phyloP scores from a whole-genome alignment of 1,140 invertebrate species.

The Drosophila sulfurigaster region DNA sequence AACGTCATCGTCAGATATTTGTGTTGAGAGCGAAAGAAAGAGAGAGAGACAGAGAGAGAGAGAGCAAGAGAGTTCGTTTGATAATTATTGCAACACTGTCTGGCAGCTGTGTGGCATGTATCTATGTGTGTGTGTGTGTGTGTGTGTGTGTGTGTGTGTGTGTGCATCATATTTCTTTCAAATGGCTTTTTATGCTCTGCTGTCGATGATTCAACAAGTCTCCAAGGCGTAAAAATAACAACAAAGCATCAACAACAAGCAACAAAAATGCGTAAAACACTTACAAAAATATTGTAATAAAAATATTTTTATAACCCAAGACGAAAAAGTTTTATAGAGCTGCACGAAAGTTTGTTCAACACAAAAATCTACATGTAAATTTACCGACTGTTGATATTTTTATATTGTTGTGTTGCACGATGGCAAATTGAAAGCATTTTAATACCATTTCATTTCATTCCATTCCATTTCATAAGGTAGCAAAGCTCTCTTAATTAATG shows the following conservation, averaged over 20 bases:
- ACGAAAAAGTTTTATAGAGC: slow-evolving; percentile 37
- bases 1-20: slow-evolving; percentile 33
- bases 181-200: slow-evolving; percentile 58
- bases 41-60: background rate
- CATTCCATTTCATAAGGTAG: slow-evolving; percentile 37
- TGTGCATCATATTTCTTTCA: slow-evolving; percentile 60
- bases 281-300: slow-evolving; percentile 57
- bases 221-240: slow-evolving; percentile 64
- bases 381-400: slow-evolving; percentile 7
- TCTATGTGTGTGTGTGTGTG: slow-evolving; percentile 19
- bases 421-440: slow-evolving; percentile 41
- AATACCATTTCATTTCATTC: slow-evolving; percentile 17
- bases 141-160: slow-evolving; percentile 28
- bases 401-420: slow-evolving; percentile 11
- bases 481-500: slow-evolving; percentile 37
- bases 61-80: slow-evolving; percentile 16
- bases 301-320: slow-evolving; percentile 46
- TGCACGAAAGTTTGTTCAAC: slow-evolving; percentile 14
- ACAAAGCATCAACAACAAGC: slow-evolving; percentile 45
- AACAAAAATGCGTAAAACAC: slow-evolving; percentile 42
- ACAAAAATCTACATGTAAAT: slow-evolving; percentile 29
- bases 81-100: slow-evolving; percentile 70
- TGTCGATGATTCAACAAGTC: slow-evolving; percentile 68
- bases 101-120: slow-evolving; percentile 37
- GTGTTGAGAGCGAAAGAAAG: slow-evolving; percentile 32